These are phyloP conservation scores for crab-eating macaque (Macaca fascicularis) DNA, from an alignment of 2,113 vertebrate species.

Conservation along the genomic window T2T-MFA8v1.1 NC_088380.1:174498501-174499000, in stretches of 20 bases:
- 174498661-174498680: not conserved
- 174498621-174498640: not conserved
- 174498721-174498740: not conserved
- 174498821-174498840: not conserved
- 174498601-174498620: not conserved
- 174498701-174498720: not conserved
- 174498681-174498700: not conserved
- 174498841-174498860: not conserved
- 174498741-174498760: not conserved
- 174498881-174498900: not conserved
- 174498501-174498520: not conserved
- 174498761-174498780: not conserved
- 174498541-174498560: not conserved
- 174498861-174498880: not conserved
- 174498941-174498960: not conserved
- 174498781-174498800: not conserved
- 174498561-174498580: not conserved
- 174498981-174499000: no score
- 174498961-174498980: not conserved
- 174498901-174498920: not conserved
- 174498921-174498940: not conserved
- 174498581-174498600: not conserved
- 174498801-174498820: not conserved
- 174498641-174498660: not conserved
- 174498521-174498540: not conserved